Evolutionary conservation across 2,797 vertebrate genomes (phyloP).

Genomic region (Natrix natrix): DNA sequence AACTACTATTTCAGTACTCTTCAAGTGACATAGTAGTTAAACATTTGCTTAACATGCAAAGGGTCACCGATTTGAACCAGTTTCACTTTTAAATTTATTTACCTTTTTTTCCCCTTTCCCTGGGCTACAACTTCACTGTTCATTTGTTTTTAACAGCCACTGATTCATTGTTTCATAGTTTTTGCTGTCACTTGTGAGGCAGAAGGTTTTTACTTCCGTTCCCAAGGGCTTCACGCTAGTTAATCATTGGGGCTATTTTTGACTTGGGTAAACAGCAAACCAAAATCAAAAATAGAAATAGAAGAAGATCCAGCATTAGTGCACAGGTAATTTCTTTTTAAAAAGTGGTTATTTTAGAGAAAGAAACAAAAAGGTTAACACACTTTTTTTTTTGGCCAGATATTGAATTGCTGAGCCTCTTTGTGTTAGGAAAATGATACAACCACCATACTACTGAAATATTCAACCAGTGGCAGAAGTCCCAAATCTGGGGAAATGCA

Average conservation of each 20-base stretch:
- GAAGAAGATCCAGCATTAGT: not conserved
- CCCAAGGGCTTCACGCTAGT: not conserved
- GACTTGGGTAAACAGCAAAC: not conserved
- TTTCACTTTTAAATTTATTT: not conserved
- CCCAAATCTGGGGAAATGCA: not conserved
- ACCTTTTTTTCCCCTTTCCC: not conserved
- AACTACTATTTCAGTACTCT: not conserved
- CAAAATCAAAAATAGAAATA: not conserved
- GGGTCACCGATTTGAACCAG: not conserved
- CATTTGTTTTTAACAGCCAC: not conserved
- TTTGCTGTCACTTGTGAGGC: not conserved
- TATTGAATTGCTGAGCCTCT: not conserved
- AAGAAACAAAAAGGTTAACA: not conserved
- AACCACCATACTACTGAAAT: not conserved
- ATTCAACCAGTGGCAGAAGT: not conserved
- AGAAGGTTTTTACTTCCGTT: not conserved
- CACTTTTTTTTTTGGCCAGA: not conserved
- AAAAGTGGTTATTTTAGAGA: not conserved
- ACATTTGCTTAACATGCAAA: not conserved
- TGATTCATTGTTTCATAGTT: not conserved
- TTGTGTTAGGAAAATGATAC: not conserved
- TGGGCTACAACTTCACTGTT: not conserved
- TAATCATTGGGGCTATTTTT: not conserved
- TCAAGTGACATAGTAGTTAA: not conserved
- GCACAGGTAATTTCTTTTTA: not conserved